Evolutionary conservation across 2,797 vertebrate genomes (phyloP), one percentile per base, ranked within the genome.

Genomic region (Ctenopoma multispine): DNA sequence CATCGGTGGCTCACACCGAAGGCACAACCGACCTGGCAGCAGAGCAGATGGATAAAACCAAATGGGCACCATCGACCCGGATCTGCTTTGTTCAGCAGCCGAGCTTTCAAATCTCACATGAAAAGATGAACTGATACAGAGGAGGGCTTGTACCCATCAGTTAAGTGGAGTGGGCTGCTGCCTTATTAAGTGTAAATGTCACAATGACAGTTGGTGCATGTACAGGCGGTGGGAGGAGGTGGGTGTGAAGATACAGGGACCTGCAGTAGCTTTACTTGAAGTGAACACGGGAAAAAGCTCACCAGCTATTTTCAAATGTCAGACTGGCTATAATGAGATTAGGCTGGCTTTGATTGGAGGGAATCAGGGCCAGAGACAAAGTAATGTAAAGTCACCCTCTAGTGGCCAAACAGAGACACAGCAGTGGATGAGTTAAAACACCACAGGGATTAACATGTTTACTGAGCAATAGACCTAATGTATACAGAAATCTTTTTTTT

Each of bases 251-350:
- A 24, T 11, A 17, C 47, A 0, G 47, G 8, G 41, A 69, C 62
- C 53, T 63, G 66, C 54, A 63, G 58, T 1, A 59, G 59, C 60
- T 43, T 63, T 58, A 83, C 34, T 31, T 59, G 58, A 62, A 59
- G 41, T 31, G 54, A 41, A 57, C 56, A 51, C n/a, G 24, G 53
- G 54, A 85, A 80, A 69, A 76, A 57, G 63, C 66, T 51, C 14
- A 51, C 57, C 44, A 76, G 76, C 53, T 70, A 72, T 90, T 89
- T 84, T 66, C 50, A 89, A 90, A 89, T 90, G 86, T 73, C 86
- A 90, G 48, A 75, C 78, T 76, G 76, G 49, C 66, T 73, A 2
- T 90, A 86, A 92, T 80, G 73, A 83, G 88, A 83, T 80, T 84
- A 80, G 31, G 50, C 59, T 41, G 74, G 84, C 53, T 87, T 77